Percentiles rank a stretch among this genome's conserved stretches.
Evolutionary conservation across 2,797 vertebrate genomes (phyloP).

Genomic region (Rhyacichthys aspro): DNA sequence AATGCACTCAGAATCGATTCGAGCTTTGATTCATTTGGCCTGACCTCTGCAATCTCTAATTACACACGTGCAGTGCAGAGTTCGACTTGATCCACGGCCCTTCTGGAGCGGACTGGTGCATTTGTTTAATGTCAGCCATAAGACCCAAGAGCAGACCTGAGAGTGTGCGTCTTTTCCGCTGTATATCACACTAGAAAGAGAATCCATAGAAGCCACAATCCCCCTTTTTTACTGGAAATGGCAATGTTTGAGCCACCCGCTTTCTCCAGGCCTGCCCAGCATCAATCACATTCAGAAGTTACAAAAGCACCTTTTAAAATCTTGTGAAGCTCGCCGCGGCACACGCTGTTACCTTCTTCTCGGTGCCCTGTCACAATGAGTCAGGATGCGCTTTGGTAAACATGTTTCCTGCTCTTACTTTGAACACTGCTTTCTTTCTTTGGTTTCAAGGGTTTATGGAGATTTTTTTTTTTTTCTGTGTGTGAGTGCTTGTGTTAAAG

Average conservation of each 20-base stretch:
- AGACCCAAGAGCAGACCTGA: neutral
- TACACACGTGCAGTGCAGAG: slow-evolving; percentile 28
- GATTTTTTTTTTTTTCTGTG: slow-evolving; percentile 5
- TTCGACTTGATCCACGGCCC: slow-evolving; percentile 20
- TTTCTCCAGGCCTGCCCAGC: slow-evolving; percentile 40
- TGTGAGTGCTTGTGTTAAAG: slow-evolving; percentile 5
- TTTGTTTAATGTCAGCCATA: slow-evolving; percentile 27
- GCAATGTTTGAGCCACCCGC: slow-evolving; percentile 24
- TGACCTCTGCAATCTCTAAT: slow-evolving; percentile 49
- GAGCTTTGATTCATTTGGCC: slow-evolving; percentile 51
- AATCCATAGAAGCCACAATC: slow-evolving; percentile 28
- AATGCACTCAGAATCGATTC: slow-evolving; percentile 53
- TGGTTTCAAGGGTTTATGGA: neutral
- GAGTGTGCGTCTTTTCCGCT: neutral
- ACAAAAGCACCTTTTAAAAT: slow-evolving; percentile 63
- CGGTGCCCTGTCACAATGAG: slow-evolving; percentile 53
- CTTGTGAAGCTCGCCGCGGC: slow-evolving; percentile 58
- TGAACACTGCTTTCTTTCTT: slow-evolving; percentile 29
- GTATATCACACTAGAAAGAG: slow-evolving; percentile 20
- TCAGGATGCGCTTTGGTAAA: slow-evolving; percentile 53
- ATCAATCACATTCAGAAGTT: slow-evolving; percentile 60
- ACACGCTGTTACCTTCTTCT: slow-evolving; percentile 50
- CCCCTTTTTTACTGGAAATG: slow-evolving; percentile 29
- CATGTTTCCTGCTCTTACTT: slow-evolving; percentile 46
- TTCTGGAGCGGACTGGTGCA: neutral